Evolutionary conservation across 2,888 invertebrate species (phyloP), one percentile per base, ranked within the genome.

Genomic region (Pachydiplax longipennis): DNA sequence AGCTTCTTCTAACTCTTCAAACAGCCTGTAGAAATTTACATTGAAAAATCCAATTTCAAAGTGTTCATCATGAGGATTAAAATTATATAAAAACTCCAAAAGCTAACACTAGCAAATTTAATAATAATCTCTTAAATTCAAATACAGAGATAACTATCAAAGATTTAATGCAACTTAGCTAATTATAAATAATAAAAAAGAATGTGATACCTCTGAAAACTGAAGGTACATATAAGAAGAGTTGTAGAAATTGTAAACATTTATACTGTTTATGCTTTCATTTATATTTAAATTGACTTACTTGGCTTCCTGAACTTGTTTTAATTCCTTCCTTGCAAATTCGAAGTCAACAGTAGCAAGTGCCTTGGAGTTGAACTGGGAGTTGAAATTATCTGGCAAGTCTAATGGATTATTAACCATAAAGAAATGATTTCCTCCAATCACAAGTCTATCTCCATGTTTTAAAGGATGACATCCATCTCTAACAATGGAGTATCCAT

Each of bases 351-450:
- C 83, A 22, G n/a, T 73, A 31, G 94, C 94, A 22, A 94, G 93
- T 92, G 94, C 93, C 18, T 92, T 91, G 25, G 92, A 91, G 83
- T 92, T 92, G 65, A 92, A 93, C n/a, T 40, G 35, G 0, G 10
- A n/a, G 53, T 37, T 61, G n/a, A 12, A 37, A 40, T n/a, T 37
- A n/a, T n/a, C 37, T 22, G 87, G 37, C 12, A 22, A 10, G 53
- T 94, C 92, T 82, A 93, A 93, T 0, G 95, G 95, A 93, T 95
- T 95, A 91, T 94, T 94, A 15, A 95, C 94, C 92, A 95, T 94
- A 92, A 95, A 95, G 92, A 95, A 95, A 92, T 95, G 95, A 91
- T 95, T 95, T 1, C 95, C 95, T 25, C 95, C 95, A 81, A 95
- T 94, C 0, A 95, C 95, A 81, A 95, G 92, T 40, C 95, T 95